A percentile compares a stretch with the other conserved stretches of the same genome.
phyloP scores from a whole-genome alignment of 2,888 invertebrate species.

The Trichogramma dendrolimi region DNA sequence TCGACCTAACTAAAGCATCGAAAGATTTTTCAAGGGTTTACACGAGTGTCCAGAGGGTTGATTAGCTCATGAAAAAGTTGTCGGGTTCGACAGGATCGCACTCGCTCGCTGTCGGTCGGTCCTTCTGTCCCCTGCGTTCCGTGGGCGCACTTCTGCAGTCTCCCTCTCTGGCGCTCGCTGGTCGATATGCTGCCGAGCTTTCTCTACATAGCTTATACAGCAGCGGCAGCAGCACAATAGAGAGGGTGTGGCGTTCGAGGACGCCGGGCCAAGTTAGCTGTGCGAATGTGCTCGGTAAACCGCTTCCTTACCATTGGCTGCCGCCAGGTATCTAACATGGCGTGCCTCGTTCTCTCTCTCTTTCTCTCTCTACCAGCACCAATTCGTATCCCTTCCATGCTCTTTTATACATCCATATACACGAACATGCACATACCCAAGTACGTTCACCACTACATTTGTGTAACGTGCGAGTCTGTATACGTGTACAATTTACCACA shows the following conservation, averaged over 20 bases:
- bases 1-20: too few species aligned
- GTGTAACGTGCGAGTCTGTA: too few species aligned
- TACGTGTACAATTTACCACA: too few species aligned
- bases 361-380: background rate
- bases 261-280: slow-evolving; percentile 32
- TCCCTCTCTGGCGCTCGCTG: background rate
- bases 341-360: slow-evolving; percentile 23
- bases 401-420: background rate
- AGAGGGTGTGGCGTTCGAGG: slow-evolving; percentile 51
- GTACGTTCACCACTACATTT: too few species aligned
- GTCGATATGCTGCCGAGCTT: slow-evolving; percentile 16
- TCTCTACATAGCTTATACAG: background rate
- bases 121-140: too few species aligned
- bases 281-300: slow-evolving; percentile 27
- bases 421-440: too few species aligned
- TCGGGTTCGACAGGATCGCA: background rate
- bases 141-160: too few species aligned
- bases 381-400: background rate
- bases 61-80: background rate
- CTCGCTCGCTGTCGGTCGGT: too few species aligned
- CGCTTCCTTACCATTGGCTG: slow-evolving; percentile 43
- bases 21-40: too few species aligned
- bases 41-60: too few species aligned
- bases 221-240: slow-evolving; percentile 27
- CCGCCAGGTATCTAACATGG: slow-evolving; percentile 45